Percentiles rank a stretch among this genome's conserved stretches.
phyloP scores from a whole-genome alignment of 1,140 invertebrate species.

The Bombus waltoni region DNA sequence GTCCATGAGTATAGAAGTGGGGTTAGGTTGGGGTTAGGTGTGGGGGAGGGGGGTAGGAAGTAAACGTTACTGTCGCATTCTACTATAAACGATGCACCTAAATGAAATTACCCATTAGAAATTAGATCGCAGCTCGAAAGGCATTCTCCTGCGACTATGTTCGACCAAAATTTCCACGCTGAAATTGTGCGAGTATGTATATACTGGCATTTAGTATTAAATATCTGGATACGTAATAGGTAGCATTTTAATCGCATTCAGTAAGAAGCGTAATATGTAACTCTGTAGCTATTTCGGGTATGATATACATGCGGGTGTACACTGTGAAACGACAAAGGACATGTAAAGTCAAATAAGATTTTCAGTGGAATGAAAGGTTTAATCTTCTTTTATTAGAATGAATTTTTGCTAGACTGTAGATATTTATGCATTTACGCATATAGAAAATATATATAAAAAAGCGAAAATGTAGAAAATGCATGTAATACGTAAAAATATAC shows the following conservation, averaged over 20 bases:
- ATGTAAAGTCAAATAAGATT: background rate
- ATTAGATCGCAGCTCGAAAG: constrained; percentile 47
- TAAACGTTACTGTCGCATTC: background rate
- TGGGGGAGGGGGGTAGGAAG: background rate
- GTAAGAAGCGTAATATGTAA: background rate
- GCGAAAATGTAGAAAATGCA: too few species aligned
- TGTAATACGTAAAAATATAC: too few species aligned
- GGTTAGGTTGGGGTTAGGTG: too few species aligned
- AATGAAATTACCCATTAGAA: constrained; percentile 58
- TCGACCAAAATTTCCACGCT: background rate
- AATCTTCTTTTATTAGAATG: too few species aligned
- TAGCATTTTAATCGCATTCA: background rate
- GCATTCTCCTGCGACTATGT: background rate
- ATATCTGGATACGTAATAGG: background rate
- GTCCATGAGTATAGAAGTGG: background rate
- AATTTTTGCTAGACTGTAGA: too few species aligned
- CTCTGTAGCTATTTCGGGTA: background rate
- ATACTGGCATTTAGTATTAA: background rate
- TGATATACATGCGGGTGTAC: background rate
- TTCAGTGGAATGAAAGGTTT: too few species aligned
- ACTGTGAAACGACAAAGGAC: background rate
- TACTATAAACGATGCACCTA: constrained; percentile 32
- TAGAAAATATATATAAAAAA: too few species aligned
- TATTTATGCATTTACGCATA: too few species aligned
- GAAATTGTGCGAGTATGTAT: background rate